Percentiles rank a stretch among this genome's conserved stretches.
phyloP scores from a whole-genome alignment of 2,113 vertebrate species.

The Cochlearius cochlearius region DNA sequence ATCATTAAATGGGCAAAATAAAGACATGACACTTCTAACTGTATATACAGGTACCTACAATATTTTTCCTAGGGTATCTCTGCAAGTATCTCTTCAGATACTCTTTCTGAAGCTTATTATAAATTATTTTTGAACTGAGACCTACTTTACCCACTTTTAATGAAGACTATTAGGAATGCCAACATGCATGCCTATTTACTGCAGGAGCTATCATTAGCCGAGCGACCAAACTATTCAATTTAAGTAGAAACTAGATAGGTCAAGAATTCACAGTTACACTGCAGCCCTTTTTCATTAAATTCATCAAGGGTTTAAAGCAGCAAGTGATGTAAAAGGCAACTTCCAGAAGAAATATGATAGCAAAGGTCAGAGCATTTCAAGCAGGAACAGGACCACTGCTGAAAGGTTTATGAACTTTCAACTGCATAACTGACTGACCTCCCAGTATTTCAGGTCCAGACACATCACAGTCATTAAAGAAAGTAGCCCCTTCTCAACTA shows the following conservation, averaged over 20 bases:
- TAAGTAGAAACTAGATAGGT: background rate
- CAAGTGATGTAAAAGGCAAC: background rate
- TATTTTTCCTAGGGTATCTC: background rate
- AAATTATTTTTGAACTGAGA: background rate
- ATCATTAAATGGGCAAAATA: background rate
- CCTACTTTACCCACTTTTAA: background rate
- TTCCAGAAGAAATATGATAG: background rate
- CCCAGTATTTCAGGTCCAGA: background rate
- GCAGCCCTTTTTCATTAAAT: background rate
- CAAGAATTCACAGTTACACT: background rate
- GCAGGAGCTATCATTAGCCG: background rate
- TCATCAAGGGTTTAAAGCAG: background rate
- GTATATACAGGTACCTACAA: background rate
- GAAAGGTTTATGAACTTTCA: background rate
- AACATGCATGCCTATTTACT: background rate
- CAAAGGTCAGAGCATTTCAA: background rate
- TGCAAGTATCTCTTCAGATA: background rate
- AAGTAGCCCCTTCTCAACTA: background rate
- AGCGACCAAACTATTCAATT: background rate
- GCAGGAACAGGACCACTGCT: background rate
- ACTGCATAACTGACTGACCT: background rate
- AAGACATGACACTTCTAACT: background rate
- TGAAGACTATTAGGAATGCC: background rate
- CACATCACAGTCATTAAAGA: background rate
- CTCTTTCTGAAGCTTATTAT: background rate